phyloP scores from a whole-genome alignment of 2,888 invertebrate genomes.

The Noctuana brunneofusca region DNA sequence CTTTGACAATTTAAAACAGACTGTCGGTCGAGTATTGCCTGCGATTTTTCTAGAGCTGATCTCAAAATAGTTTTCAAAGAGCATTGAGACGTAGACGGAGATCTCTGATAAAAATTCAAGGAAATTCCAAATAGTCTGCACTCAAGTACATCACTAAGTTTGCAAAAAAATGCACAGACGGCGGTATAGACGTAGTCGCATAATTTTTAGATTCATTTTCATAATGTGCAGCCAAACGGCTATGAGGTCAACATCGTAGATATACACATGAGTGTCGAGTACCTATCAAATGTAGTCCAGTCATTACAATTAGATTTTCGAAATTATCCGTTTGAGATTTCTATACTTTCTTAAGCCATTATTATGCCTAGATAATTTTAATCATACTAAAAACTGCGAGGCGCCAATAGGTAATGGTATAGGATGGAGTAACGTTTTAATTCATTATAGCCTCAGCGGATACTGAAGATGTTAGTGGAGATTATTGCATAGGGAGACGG shows the following conservation, averaged over 20 bases:
- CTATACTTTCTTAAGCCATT: constrained; percentile 7
- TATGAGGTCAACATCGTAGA: constrained; percentile 71
- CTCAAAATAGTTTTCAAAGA: constrained; percentile 37
- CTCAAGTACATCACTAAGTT: constrained; percentile 75
- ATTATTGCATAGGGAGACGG: constrained; percentile 41
- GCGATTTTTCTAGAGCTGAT: constrained; percentile 18
- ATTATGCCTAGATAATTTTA: constrained; percentile 19
- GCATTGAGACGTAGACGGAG: constrained; percentile 60
- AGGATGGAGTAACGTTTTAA: constrained; percentile 31
- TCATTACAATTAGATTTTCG: constrained; percentile 4
- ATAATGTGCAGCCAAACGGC: constrained; percentile 74
- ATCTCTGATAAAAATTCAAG: constrained; percentile 79
- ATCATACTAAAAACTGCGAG: constrained; percentile 26
- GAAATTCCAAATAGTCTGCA: constrained; percentile 78
- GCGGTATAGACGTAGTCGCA: constrained; percentile 61
- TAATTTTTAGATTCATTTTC: constrained; percentile 80
- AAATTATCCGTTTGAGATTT: background rate
- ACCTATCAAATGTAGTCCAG: constrained; percentile 16
- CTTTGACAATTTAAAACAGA: constrained; percentile 7
- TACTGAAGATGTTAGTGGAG: constrained; percentile 43
- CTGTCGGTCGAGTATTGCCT: constrained; percentile 22
- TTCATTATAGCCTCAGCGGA: constrained; percentile 42
- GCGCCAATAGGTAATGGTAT: constrained; percentile 15
- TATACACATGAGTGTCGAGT: constrained; percentile 34
- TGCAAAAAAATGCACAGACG: constrained; percentile 78